Evolutionary conservation across 1,140 invertebrate genomes (phyloP).

Genomic region (Tribolium madens): DNA sequence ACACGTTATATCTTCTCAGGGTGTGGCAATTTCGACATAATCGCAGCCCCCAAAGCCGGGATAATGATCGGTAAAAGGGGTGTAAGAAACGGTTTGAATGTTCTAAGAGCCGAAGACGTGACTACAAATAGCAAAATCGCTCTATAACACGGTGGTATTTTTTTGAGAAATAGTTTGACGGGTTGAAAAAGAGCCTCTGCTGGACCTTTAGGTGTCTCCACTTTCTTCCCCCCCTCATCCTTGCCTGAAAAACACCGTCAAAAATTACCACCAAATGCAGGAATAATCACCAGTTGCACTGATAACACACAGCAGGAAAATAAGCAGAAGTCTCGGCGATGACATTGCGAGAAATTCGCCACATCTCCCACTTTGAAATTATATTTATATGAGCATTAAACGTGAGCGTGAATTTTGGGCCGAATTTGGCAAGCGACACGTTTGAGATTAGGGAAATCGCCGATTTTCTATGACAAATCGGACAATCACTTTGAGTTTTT

Average conservation of each 20-base stretch:
- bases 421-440: background rate
- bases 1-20: background rate
- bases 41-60: background rate
- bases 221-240: background rate
- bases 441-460: background rate
- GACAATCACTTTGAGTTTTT: background rate
- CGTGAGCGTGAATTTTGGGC: background rate
- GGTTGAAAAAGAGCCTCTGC: background rate
- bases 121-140: background rate
- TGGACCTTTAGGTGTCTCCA: background rate
- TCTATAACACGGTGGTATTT: background rate
- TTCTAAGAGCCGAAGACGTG: background rate
- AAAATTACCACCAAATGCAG: background rate
- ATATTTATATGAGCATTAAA: conserved; percentile 1
- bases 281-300: background rate
- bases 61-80: background rate
- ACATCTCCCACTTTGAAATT: background rate
- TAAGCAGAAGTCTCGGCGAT: background rate
- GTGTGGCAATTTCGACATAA: background rate
- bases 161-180: background rate
- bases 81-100: background rate
- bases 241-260: background rate
- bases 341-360: background rate
- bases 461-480: background rate
- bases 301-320: background rate